A percentile compares a stretch with the other conserved stretches of the same genome.
phyloP scores from a whole-genome alignment of 2,113 vertebrate genomes.

The Meleagris gallopavo region DNA sequence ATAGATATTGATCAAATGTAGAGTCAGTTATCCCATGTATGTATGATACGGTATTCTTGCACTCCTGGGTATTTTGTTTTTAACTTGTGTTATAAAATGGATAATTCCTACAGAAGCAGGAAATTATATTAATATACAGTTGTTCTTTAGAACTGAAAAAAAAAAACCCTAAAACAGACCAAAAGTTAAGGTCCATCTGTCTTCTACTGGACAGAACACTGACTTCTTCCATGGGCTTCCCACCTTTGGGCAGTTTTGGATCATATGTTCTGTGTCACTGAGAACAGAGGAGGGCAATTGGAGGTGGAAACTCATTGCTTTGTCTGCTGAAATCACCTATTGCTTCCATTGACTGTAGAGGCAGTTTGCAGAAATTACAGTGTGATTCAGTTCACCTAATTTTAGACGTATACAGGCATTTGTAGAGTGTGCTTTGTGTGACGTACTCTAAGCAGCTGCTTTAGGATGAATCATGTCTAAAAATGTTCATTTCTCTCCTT shows the following conservation, averaged over 20 bases:
- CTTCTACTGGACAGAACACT: not conserved
- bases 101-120: not conserved
- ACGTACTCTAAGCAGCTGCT: not conserved
- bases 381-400: slow-evolving; percentile 1
- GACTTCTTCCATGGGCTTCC: not conserved
- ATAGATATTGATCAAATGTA: not conserved
- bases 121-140: not conserved
- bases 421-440: not conserved
- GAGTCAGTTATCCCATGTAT: not conserved
- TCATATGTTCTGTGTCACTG: not conserved
- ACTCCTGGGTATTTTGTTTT: not conserved
- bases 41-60: not conserved
- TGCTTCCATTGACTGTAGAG: slow-evolving; percentile 1
- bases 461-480: not conserved
- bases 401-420: slow-evolving; percentile 20
- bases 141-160: not conserved
- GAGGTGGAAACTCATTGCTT: not conserved
- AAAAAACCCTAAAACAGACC: not conserved
- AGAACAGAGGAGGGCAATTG: not conserved
- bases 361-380: not conserved
- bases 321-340: not conserved
- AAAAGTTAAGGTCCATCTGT: not conserved
- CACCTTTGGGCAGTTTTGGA: fast-evolving
- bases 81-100: not conserved
- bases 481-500: slow-evolving; percentile 1